phyloP scores from a whole-genome alignment of 2,113 vertebrate genomes.

The Tyrannus savana region DNA sequence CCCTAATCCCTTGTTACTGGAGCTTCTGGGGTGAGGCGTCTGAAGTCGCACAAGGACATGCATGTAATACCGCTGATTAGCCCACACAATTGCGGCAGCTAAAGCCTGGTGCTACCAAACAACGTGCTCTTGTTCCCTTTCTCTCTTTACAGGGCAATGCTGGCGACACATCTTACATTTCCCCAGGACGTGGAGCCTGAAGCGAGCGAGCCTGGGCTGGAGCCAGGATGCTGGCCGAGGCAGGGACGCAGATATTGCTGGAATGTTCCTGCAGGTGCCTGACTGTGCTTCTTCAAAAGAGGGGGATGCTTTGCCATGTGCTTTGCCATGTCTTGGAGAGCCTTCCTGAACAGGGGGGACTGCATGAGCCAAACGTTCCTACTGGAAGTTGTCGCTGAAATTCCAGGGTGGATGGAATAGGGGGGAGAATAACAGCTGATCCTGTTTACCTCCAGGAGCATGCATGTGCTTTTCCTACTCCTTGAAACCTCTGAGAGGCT shows the following conservation, averaged over 20 bases:
- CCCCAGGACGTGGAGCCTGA: slow-evolving; percentile 20
- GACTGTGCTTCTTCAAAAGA: background rate
- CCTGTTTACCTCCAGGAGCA: background rate
- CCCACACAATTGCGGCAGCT: background rate
- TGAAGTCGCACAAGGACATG: background rate
- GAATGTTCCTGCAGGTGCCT: slow-evolving; percentile 6
- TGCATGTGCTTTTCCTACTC: background rate
- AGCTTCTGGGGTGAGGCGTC: background rate
- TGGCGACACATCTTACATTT: slow-evolving; percentile 35
- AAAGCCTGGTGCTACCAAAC: slow-evolving; percentile 7
- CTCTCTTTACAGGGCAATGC: background rate
- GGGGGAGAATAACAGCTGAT: background rate
- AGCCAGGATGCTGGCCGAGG: background rate
- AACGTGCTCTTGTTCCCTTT: slow-evolving; percentile 36
- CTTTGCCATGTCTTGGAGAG: background rate
- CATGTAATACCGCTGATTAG: background rate
- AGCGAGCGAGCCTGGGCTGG: background rate
- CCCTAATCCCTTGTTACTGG: slow-evolving; percentile 33
- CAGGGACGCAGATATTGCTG: background rate
- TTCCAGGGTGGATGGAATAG: background rate
- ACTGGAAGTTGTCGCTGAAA: background rate
- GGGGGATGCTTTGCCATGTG: accelerated
- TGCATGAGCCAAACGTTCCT: background rate
- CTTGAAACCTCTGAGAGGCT: background rate
- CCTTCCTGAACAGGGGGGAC: background rate